Evolutionary conservation across 1,140 invertebrate genomes (phyloP).

Genomic region (Drosophila persimilis): DNA sequence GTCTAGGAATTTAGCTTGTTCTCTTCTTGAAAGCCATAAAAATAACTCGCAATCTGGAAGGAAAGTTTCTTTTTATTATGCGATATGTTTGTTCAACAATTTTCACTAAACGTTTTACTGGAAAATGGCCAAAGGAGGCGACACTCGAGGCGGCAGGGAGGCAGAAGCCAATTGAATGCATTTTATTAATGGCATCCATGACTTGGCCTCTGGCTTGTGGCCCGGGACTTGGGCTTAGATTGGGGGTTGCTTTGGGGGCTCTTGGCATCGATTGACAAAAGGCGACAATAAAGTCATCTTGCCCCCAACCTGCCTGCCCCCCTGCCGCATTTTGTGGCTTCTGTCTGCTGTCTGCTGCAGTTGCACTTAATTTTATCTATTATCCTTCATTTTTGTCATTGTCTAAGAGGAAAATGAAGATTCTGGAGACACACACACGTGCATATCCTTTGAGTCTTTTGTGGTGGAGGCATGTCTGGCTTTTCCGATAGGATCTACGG

Average conservation of each 20-base stretch:
- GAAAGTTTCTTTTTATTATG: slow-evolving; percentile 1
- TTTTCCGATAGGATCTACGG: slow-evolving; percentile 32
- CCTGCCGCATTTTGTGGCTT: slow-evolving; percentile 9
- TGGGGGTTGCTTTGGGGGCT: too few relatives aligned
- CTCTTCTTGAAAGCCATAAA: neutral
- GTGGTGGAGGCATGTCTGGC: slow-evolving; percentile 6
- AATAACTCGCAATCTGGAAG: slow-evolving; percentile 8
- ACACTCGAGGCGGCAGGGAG: slow-evolving; percentile 2
- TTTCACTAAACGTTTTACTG: slow-evolving; percentile 42
- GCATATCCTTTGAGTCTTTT: slow-evolving; percentile 6
- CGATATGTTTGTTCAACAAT: slow-evolving; percentile 44
- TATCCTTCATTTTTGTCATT: slow-evolving; percentile 74
- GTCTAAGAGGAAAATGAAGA: slow-evolving; percentile 78
- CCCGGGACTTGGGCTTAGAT: neutral
- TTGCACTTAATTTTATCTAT: slow-evolving; percentile 81
- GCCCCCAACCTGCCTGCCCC: neutral
- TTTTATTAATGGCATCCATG: slow-evolving; percentile 75
- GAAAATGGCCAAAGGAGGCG: slow-evolving; percentile 2
- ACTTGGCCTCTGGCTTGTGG: slow-evolving; percentile 14
- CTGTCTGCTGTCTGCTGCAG: slow-evolving; percentile 65
- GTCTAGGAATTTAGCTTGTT: too few relatives aligned
- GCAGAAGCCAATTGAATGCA: slow-evolving; percentile 63
- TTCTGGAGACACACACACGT: slow-evolving; percentile 60
- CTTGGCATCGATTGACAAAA: slow-evolving; percentile 7
- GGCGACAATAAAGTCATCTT: slow-evolving; percentile 34